Base-by-base conservation (phyloP, 2,113 vertebrate genomes). In the Peromyscus polionotus region DNA sequence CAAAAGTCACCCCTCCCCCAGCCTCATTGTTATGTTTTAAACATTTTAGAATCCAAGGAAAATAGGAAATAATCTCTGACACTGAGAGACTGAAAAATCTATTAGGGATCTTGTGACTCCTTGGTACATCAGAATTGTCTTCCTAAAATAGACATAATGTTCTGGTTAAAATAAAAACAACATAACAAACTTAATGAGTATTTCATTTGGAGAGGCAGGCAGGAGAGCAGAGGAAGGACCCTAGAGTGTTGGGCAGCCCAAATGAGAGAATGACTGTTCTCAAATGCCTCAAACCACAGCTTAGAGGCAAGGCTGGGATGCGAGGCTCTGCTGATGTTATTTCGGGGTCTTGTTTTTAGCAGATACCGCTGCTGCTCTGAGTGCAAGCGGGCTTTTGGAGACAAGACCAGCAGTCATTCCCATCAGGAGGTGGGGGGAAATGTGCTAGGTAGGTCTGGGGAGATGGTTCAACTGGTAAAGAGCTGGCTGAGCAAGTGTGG, bases 91-190 rank as follows among this genome's bases (percentile, higher is more conserved):
- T 85, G 77, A 89, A 94, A 92, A 95, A 80, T 95, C 70, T 95
- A 81, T 81, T 65, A 96, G 72, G 57, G 81, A 96, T 65, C 88
- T 77, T 48, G 39, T 97, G 94, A 91, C 93, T 91, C 95, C 93
- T 95, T 93, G 88, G 84, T 65, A 96, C 24, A 92, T 94, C 88
- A 86, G 87, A 96, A 92, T 85, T 88, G 17, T 39, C 36, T 96
- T 88, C 86, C 45, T 94, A 97, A 96, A 95, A 94, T 90, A 97
- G 91, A 94, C 90, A 59, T 67, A 54, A 88, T 94, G 65, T 94
- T 97, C 63, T 94, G 39, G 7, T 70, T 95, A 24, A 81, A 92
- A 83, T 63, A 95, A 93, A 88, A 92, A 76, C 83, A 65, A 68
- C 89, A 90, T 70, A 93, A 81, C 61, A 92, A 57, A 45, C 80